A percentile compares a stretch with the other conserved stretches of the same genome.
phyloP scores from a whole-genome alignment of 2,113 vertebrate genomes.

The Pycnonotus jocosus region DNA sequence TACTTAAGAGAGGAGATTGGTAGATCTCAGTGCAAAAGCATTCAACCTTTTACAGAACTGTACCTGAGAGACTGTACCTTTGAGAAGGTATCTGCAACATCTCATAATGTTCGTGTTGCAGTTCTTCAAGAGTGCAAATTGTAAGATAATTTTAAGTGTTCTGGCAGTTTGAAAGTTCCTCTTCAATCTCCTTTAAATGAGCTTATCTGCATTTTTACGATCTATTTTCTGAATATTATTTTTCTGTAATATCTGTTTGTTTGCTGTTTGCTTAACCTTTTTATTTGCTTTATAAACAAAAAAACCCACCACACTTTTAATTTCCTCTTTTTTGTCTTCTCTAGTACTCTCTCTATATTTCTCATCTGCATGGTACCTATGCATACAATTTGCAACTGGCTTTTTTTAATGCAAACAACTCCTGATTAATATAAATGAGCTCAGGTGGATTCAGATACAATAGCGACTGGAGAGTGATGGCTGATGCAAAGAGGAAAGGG shows the following conservation, averaged over 20 bases:
- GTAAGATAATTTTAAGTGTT: background rate
- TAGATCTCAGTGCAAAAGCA: background rate
- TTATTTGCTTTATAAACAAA: background rate
- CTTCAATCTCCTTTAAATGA: background rate
- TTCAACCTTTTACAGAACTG: background rate
- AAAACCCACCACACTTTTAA: background rate
- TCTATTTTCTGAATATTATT: background rate
- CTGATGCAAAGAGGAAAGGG: conserved; percentile 66
- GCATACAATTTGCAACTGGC: background rate
- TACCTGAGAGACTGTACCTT: background rate
- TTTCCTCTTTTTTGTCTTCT: background rate
- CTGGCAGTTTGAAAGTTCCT: background rate
- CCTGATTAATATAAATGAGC: conserved; percentile 83
- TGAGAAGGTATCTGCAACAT: background rate
- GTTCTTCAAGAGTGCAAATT: background rate
- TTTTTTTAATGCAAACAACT: conserved; percentile 69
- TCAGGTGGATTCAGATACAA: conserved; percentile 80
- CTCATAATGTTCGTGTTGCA: accelerated
- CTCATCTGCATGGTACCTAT: background rate
- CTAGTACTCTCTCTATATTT: background rate
- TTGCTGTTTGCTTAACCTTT: background rate
- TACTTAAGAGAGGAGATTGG: background rate
- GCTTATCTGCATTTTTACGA: background rate
- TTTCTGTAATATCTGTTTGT: background rate
- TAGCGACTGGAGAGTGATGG: conserved; percentile 76